phyloP scores from a whole-genome alignment of 1,140 invertebrate species.

The Thalassaphorura encarpata region DNA sequence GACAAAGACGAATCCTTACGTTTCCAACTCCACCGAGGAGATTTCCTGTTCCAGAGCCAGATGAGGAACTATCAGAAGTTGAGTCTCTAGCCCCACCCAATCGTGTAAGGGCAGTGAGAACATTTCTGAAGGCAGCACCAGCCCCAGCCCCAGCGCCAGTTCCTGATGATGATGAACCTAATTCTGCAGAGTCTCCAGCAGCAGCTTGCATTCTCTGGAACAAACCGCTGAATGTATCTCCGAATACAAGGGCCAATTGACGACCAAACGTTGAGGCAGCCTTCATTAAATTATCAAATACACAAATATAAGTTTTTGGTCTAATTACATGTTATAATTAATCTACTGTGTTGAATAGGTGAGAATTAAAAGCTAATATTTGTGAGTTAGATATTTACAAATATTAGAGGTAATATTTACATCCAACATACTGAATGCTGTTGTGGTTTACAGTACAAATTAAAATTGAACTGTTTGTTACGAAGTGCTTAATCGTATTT shows the following conservation, averaged over 20 bases:
- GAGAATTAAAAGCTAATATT: too few relatives aligned
- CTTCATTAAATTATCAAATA: constrained; percentile 9
- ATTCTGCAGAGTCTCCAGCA: neutral
- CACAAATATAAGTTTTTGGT: neutral
- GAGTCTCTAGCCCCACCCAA: neutral
- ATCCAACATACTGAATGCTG: too few relatives aligned
- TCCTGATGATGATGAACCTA: neutral
- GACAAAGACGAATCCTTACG: constrained; percentile 14
- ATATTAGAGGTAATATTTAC: too few relatives aligned
- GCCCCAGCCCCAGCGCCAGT: neutral
- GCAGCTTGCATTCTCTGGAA: constrained; percentile 20
- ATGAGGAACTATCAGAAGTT: neutral
- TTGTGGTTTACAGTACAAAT: too few relatives aligned
- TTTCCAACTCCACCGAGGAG: constrained; percentile 31
- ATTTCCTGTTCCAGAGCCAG: constrained; percentile 11
- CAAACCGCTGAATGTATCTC: constrained; percentile 26
- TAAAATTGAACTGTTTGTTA: too few relatives aligned
- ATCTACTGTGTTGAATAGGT: too few relatives aligned
- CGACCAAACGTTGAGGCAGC: constrained; percentile 30
- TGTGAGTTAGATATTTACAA: too few relatives aligned
- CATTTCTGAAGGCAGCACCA: neutral
- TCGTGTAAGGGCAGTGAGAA: neutral
- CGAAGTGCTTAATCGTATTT: too few relatives aligned
- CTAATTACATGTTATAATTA: too few relatives aligned
- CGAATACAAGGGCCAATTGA: constrained; percentile 28